Evolutionary conservation across 2,113 vertebrate genomes (phyloP).

Genomic region (Triplophysa siluroides): DNA sequence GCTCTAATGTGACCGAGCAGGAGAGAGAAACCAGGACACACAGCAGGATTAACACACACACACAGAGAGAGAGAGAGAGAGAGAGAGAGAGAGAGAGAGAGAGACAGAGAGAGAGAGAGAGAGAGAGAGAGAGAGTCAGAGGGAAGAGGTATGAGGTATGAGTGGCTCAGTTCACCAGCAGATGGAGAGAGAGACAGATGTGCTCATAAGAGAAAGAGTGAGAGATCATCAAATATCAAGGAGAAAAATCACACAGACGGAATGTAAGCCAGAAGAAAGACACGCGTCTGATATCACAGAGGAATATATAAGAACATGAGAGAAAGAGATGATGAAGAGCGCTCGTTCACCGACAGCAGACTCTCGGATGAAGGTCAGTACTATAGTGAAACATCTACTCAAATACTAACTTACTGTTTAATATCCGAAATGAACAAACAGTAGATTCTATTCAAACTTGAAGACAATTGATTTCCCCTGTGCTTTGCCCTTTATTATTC

Average conservation of each 20-base stretch:
- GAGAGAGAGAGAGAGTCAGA: constrained; percentile 13
- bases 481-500: too few relatives aligned
- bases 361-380: constrained; percentile 36
- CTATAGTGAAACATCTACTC: background rate
- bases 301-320: constrained; percentile 26
- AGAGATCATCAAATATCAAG: constrained; percentile 35
- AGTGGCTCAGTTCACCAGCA: constrained; percentile 50
- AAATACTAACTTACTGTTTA: background rate
- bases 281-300: constrained; percentile 12
- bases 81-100: constrained; percentile 9
- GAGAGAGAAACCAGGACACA: constrained; percentile 52
- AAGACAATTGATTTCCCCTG: background rate
- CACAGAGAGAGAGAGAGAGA: background rate
- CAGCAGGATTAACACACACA: constrained; percentile 42
- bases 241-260: constrained; percentile 17
- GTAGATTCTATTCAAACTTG: background rate
- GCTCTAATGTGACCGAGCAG: constrained; percentile 36
- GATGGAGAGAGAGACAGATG: constrained; percentile 43
- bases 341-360: constrained; percentile 18
- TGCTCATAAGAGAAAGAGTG: constrained; percentile 22
- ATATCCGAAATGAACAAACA: background rate
- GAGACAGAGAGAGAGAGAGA: constrained; percentile 29
- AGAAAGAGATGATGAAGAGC: constrained; percentile 4
- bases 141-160: constrained; percentile 36
- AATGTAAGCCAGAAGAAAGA: constrained; percentile 28